These are phyloP conservation scores for Thymallus thymallus DNA, from an alignment of 2,113 vertebrate species.

Conservation along the genomic window DNA sequence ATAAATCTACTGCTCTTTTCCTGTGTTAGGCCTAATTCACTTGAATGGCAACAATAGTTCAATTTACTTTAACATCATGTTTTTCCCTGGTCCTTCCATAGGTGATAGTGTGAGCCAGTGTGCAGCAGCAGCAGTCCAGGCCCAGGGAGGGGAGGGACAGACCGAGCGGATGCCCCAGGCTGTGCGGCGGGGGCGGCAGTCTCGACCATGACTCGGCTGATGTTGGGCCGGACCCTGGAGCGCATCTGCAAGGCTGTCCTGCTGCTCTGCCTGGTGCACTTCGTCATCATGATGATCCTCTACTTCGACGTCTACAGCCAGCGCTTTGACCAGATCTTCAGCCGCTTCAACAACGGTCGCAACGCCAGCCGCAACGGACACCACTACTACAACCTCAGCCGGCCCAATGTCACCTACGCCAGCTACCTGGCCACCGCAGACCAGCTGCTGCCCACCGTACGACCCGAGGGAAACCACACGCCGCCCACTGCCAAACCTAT, in stretches of 20 bases:
- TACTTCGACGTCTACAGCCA: constrained; percentile 97
- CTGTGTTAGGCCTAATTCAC: too few species aligned
- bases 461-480: constrained; percentile 76
- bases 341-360: constrained; percentile 89
- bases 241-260: constrained; percentile 98
- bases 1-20: too few species aligned
- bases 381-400: constrained; percentile 82
- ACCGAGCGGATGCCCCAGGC: constrained; percentile 57
- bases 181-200: constrained; percentile 45
- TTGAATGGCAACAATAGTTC: too few species aligned
- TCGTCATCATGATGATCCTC: constrained; percentile 96
- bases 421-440: constrained; percentile 71
- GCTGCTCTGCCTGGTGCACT: constrained; percentile 96
- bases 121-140: too few species aligned
- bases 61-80: too few species aligned
- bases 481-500: constrained; percentile 80
- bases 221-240: constrained; percentile 97
- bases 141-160: constrained; percentile 18
- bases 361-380: constrained; percentile 78
- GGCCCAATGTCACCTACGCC: constrained; percentile 80
- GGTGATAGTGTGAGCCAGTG: constrained; percentile 30
- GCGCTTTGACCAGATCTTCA: constrained; percentile 93
- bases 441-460: constrained; percentile 74
- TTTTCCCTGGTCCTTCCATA: neutral
- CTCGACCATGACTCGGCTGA: constrained; percentile 97